These are phyloP conservation scores for Seriola dumerili DNA, from an alignment of 2,113 vertebrate species.

Conservation along the genomic window DNA sequence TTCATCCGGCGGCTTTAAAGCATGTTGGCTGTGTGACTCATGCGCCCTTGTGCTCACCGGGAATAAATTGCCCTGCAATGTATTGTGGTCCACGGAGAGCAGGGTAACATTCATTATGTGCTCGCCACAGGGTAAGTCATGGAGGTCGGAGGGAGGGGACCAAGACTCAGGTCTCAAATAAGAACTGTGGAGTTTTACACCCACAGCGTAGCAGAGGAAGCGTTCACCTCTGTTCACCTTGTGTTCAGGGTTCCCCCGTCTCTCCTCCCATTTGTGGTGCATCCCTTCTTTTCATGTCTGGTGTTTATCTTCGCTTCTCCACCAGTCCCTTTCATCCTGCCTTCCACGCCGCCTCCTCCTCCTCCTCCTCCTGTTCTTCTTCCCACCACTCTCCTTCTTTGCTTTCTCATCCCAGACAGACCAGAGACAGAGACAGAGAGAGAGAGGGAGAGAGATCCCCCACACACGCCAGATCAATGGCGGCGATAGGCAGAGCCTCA, in stretches of 20 bases:
- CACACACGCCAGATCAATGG: constrained; percentile 76
- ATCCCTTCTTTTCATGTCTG: constrained; percentile 16
- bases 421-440: constrained; percentile 50
- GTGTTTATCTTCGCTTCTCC: constrained; percentile 36
- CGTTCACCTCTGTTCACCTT: neutral
- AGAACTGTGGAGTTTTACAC: constrained; percentile 9
- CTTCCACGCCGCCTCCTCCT: constrained; percentile 2
- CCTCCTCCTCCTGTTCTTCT: constrained; percentile 1
- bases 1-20: constrained; percentile 20
- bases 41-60: constrained; percentile 54
- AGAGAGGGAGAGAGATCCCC: constrained; percentile 54
- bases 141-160: constrained; percentile 23
- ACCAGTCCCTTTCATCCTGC: constrained; percentile 46
- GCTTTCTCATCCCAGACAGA: constrained; percentile 69
- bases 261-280: constrained; percentile 5
- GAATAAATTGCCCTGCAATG: constrained; percentile 60
- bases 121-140: constrained; percentile 63
- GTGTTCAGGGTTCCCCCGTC: neutral
- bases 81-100: constrained; percentile 41
- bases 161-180: constrained; percentile 33
- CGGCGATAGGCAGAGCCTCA: constrained; percentile 67
- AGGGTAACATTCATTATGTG: constrained; percentile 58
- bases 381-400: constrained; percentile 21
- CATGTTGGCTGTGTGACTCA: constrained; percentile 44
- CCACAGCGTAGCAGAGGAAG: neutral